Evolutionary conservation across 2,888 invertebrate species (phyloP), one percentile per base, ranked within the genome.

Genomic region (Mythimna lalbum): DNA sequence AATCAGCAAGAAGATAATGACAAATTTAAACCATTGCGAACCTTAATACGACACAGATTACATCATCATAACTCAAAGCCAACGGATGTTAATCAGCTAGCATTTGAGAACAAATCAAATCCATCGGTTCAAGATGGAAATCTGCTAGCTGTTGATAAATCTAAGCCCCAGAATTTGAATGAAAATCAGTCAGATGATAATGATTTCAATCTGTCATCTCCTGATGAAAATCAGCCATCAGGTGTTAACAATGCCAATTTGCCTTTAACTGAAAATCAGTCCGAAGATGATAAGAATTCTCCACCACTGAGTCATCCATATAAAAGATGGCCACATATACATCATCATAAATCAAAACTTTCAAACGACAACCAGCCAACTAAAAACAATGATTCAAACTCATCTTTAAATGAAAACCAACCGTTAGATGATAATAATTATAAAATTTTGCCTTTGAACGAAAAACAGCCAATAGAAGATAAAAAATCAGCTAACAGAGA

Each of bases 381-480:
- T 19, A 7, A n/a, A 19, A 19, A 49, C n/a, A 7, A 7, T n/a
- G 19, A 19, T 49, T 19, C n/a, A n/a, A 49, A 7, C 19, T 19
- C n/a, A 19, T 49, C 47, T n/a, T n/a, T 7, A 49, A 49, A 49
- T 49, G 47, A 49, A 19, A 49, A 49, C 2, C 47, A n/a, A 49
- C 47, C 47, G n/a, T n/a, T n/a, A 49, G n/a, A 49, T 49, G 47
- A 19, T 49, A 49, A 49, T 49, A 49, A 49, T 49, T 49, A n/a
- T 9, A 49, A 49, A 49, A n/a, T n/a, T n/a, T 49, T 49, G 9
- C 47, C 47, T 49, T 49, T n/a, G 47, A 49, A n/a, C n/a, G n/a
- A 49, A 49, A 49, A 49, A n/a, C 47, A 49, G 14, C 9, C 47
- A 49, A 49, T n/a, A 49, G 27, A 27, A 27, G 27, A 27, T 27